Evolutionary conservation across 2,113 vertebrate genomes (phyloP).

Genomic region (Protobothrops flavoviridis): DNA sequence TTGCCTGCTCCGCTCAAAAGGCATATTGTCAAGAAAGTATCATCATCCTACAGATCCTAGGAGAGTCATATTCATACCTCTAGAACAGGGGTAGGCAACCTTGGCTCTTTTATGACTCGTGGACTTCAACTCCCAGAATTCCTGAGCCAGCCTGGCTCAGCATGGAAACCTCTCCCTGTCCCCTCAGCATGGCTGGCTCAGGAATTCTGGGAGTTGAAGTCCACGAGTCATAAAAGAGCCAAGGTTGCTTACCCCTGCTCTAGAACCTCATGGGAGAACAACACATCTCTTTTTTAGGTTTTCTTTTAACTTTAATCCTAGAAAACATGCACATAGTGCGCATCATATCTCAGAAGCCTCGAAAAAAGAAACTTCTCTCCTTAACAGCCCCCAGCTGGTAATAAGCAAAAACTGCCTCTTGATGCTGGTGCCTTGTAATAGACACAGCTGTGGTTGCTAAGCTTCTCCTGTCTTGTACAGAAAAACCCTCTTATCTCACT

Average conservation of each 20-base stretch:
- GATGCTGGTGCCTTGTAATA: slow-evolving; percentile 19
- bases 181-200: no score
- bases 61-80: neutral
- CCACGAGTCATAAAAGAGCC: no score
- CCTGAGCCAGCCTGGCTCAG: no score
- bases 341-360: neutral
- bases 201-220: no score
- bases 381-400: neutral
- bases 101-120: no score
- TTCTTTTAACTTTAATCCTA: neutral
- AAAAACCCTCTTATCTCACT: slow-evolving; percentile 41
- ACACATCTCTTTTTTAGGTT: neutral
- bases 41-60: neutral
- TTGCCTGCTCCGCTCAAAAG: neutral
- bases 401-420: slow-evolving; percentile 22
- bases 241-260: neutral
- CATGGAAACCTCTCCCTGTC: no score
- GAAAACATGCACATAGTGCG: neutral
- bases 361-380: no score
- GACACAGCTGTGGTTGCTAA: slow-evolving; percentile 56
- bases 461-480: slow-evolving; percentile 48
- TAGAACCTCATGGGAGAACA: neutral
- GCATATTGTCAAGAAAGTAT: neutral
- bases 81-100: neutral
- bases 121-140: no score